Conservation (phyloP, 2,797 vertebrate genomes). For the Labeo calbasu region DNA sequence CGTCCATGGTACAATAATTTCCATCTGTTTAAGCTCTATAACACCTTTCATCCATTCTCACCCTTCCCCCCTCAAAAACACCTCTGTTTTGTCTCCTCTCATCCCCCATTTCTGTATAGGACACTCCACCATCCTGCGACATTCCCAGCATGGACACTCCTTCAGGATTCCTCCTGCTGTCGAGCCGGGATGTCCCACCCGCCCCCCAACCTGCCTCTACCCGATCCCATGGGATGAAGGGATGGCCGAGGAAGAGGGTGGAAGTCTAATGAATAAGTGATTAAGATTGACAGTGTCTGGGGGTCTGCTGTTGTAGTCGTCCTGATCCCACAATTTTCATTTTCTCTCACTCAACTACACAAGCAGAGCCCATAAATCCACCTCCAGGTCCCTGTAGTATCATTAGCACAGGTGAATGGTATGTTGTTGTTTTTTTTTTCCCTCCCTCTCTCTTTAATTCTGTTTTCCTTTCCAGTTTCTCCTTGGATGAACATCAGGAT, state of each 20-base stretch:
- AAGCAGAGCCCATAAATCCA: conserved; percentile 42
- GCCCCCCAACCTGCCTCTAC: conserved; percentile 61
- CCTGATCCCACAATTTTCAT: conserved; percentile 38
- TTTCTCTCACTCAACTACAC: conserved; percentile 56
- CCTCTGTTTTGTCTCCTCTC: conserved; percentile 50
- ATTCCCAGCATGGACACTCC: conserved; percentile 66
- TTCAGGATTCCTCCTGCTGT: conserved; percentile 72
- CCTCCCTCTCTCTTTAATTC: not conserved
- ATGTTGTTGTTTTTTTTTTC: not conserved
- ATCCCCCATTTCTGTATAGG: conserved; percentile 69
- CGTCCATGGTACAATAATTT: conserved; percentile 30
- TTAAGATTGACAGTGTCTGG: conserved; percentile 77
- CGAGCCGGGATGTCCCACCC: conserved; percentile 69
- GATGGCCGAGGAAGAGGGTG: conserved; percentile 57
- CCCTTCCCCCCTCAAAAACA: conserved; percentile 35
- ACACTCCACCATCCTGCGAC: conserved; percentile 58
- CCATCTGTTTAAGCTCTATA: conserved; percentile 25
- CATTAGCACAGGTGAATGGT: conserved; percentile 37
- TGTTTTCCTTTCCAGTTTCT: not conserved
- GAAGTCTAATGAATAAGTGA: conserved; percentile 82
- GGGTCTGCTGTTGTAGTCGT: conserved; percentile 63
- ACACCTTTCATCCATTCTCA: conserved; percentile 25
- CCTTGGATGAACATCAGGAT: conserved; percentile 26
- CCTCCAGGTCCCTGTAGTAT: conserved; percentile 34
- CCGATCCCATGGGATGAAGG: conserved; percentile 67